Evolutionary conservation across 2,888 invertebrate genomes (phyloP).

Genomic region (Ichneumon xanthorius): DNA sequence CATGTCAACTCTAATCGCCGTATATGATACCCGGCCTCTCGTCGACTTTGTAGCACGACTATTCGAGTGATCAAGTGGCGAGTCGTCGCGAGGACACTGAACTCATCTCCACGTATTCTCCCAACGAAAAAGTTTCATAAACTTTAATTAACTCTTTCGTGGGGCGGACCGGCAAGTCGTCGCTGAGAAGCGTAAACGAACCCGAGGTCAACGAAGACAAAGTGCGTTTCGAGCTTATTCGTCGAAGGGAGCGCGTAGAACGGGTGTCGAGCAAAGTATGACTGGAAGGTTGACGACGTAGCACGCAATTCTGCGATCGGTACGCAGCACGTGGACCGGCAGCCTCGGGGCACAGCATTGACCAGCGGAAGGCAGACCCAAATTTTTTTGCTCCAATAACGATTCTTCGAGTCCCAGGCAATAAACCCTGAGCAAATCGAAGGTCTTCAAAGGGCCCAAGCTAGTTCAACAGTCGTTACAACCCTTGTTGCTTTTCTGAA

Average conservation of each 20-base stretch:
- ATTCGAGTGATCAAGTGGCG: constrained; percentile 33
- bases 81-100: constrained; percentile 6
- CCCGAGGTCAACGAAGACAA: constrained; percentile 15
- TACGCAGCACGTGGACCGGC: background rate
- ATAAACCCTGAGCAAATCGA: constrained; percentile 59
- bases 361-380: background rate
- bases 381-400: constrained; percentile 71
- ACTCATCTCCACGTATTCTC: background rate
- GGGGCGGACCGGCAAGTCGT: background rate
- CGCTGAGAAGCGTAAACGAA: background rate
- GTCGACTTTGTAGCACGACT: constrained; percentile 52
- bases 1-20: constrained; percentile 51
- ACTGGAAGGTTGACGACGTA: constrained; percentile 10
- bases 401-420: constrained; percentile 33
- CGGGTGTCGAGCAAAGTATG: background rate
- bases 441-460: constrained; percentile 63
- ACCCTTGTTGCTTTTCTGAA: constrained; percentile 36
- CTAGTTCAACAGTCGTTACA: constrained; percentile 55
- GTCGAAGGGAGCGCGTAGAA: background rate
- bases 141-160: constrained; percentile 14
- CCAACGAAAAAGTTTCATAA: constrained; percentile 10
- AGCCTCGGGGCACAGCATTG: background rate
- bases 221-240: background rate
- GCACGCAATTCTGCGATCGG: background rate
- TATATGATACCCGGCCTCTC: background rate